Evolutionary conservation across 2,797 vertebrate genomes (phyloP).

Genomic region (Gymnocypris eckloni): DNA sequence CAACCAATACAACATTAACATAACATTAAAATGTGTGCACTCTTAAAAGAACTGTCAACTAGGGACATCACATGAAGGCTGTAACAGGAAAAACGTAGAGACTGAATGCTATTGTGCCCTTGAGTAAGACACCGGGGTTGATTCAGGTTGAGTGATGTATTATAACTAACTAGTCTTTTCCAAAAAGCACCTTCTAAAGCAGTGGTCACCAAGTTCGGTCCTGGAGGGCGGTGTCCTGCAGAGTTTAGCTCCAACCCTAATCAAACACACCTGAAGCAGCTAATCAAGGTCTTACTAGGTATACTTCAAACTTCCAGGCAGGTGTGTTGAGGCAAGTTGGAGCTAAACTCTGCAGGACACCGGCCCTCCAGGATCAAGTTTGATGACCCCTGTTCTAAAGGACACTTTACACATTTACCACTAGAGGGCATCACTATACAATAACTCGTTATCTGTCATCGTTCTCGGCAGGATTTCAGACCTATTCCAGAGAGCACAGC

Average conservation of each 20-base stretch:
- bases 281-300: no score
- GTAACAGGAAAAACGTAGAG: not conserved
- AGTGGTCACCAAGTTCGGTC: no score
- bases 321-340: no score
- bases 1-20: not conserved
- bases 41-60: not conserved
- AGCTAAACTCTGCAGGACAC: no score
- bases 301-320: no score
- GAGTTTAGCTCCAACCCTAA: no score
- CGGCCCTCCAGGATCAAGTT: no score
- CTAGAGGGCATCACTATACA: conserved; percentile 32
- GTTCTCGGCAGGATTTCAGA: not conserved
- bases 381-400: not conserved
- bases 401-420: not conserved
- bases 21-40: not conserved
- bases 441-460: not conserved
- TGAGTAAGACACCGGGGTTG: not conserved
- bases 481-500: not conserved
- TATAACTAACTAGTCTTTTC: not conserved
- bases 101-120: not conserved
- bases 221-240: no score
- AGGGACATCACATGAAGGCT: not conserved
- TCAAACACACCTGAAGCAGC: no score
- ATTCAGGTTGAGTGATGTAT: not conserved
- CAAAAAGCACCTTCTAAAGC: no score